phyloP scores from a whole-genome alignment of 2,113 vertebrate species.

The Alethe castanea region DNA sequence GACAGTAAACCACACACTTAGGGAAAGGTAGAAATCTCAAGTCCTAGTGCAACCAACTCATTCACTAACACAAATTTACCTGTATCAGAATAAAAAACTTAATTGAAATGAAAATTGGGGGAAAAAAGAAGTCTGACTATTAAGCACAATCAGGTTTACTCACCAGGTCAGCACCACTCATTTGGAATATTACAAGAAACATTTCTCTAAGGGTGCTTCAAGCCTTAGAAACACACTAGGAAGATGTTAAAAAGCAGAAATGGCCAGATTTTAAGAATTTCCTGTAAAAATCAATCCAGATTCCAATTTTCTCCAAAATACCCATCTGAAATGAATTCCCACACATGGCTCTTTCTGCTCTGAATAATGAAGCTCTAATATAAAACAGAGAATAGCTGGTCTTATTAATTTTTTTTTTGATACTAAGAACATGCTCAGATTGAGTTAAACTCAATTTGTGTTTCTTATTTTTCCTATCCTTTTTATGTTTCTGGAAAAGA shows the following conservation, averaged over 20 bases:
- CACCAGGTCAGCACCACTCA: neutral
- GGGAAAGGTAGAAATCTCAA: neutral
- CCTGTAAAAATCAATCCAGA: neutral
- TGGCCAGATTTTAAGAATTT: neutral
- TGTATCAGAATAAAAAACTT: neutral
- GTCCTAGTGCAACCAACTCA: neutral
- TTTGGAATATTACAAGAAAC: neutral
- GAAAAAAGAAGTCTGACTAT: accelerated
- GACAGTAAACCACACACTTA: neutral
- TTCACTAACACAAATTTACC: neutral
- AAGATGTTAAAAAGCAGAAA: neutral
- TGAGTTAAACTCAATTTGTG: neutral
- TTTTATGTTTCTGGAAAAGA: neutral
- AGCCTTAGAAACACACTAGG: neutral
- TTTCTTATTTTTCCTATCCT: neutral
- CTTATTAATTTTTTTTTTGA: neutral
- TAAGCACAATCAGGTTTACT: neutral
- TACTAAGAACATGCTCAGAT: neutral
- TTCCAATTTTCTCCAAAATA: neutral
- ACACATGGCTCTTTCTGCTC: neutral
- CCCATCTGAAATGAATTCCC: neutral
- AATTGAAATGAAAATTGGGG: neutral
- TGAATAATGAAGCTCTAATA: neutral
- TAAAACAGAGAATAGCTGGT: neutral
- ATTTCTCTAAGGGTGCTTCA: neutral